Evolutionary conservation across 92 coral and sea anemone species (phyloP).

Genomic region (Metridium senile): DNA sequence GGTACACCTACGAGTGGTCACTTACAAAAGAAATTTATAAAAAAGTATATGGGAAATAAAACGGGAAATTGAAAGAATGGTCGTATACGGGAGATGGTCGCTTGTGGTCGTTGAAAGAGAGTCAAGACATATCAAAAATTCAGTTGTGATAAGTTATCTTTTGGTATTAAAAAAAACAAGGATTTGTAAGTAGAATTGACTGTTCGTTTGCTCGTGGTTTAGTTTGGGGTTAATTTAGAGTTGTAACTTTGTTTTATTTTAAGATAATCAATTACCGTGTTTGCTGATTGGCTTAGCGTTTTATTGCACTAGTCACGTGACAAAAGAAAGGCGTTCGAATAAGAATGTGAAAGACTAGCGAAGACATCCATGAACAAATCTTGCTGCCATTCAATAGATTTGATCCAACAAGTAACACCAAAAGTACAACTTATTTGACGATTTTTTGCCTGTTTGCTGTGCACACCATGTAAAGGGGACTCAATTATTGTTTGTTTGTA

Average conservation of each 20-base stretch:
- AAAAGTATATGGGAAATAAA: no score
- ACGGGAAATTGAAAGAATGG: no score
- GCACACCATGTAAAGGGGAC: neutral
- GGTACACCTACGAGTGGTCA: no score
- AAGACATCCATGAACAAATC: slow-evolving; percentile 25
- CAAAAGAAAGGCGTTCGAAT: slow-evolving; percentile 65
- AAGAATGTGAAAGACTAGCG: slow-evolving; percentile 37
- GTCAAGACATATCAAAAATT: no score
- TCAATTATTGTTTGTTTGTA: neutral
- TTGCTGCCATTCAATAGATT: slow-evolving; percentile 16
- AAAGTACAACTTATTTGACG: neutral
- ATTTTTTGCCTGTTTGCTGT: neutral
- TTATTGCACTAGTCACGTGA: slow-evolving; percentile 59
- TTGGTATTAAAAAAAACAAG: no score
- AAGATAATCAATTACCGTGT: slow-evolving; percentile 24
- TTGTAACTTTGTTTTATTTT: neutral
- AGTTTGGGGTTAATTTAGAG: no score
- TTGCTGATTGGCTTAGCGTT: slow-evolving; percentile 56
- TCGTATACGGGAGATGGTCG: no score
- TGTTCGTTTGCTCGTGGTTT: no score
- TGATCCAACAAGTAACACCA: slow-evolving; percentile 4
- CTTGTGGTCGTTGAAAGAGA: no score
- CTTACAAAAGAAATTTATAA: no score
- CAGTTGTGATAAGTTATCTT: no score
- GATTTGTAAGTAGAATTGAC: no score